These are phyloP conservation scores for Synergus laeviventris DNA, from an alignment of 2,888 invertebrate species.

Conservation along the genomic window DNA sequence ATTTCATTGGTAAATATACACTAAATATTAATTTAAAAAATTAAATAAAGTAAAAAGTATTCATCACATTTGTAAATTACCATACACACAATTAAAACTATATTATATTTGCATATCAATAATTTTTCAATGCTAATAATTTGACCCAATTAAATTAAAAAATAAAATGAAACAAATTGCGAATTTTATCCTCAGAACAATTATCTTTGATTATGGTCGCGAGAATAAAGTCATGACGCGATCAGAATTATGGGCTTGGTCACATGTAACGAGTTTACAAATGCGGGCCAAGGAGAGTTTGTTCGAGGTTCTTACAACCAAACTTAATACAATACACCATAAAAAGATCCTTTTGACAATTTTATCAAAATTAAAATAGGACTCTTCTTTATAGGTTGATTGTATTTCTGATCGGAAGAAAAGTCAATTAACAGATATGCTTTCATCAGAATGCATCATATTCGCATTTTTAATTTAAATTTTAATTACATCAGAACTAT, in stretches of 20 bases:
- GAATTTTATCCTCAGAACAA: neutral
- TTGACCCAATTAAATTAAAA: neutral
- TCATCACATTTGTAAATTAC: no score
- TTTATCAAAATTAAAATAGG: no score
- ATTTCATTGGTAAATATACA: no score
- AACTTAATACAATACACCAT: neutral
- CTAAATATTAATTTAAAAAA: no score
- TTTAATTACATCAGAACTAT: no score
- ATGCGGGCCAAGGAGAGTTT: conserved; percentile 5
- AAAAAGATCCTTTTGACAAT: neutral
- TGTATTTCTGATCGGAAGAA: no score
- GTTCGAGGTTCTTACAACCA: neutral
- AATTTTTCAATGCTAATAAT: neutral
- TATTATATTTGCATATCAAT: neutral
- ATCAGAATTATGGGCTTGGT: conserved; percentile 12
- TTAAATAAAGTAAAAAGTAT: no score
- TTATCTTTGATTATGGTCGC: neutral
- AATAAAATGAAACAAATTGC: neutral
- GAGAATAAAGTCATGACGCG: neutral
- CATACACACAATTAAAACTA: no score
- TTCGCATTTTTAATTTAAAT: no score
- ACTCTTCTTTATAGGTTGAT: no score
- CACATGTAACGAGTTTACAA: conserved; percentile 1
- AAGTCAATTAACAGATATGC: no score
- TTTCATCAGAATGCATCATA: no score